These are phyloP conservation scores for Cephus pygmeus DNA, from an alignment of 2,888 invertebrate species.

Conservation along the genomic window DNA sequence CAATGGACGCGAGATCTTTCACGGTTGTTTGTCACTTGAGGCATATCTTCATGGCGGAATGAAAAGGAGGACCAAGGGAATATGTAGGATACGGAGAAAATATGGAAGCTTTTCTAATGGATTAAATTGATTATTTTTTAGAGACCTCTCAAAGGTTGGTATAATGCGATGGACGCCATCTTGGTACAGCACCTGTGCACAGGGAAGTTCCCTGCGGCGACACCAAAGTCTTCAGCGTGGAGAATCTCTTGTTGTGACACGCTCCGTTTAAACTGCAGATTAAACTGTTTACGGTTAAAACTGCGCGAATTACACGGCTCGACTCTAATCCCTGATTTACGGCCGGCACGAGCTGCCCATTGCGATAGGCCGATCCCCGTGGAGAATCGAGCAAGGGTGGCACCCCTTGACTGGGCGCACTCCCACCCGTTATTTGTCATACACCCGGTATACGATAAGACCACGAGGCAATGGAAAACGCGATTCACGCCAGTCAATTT, in stretches of 20 bases:
- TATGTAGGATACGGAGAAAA: not conserved
- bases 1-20: not conserved
- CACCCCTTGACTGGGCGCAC: conserved; percentile 21
- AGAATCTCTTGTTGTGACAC: conserved; percentile 64
- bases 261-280: conserved; percentile 50
- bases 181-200: not conserved
- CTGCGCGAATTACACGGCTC: conserved; percentile 58
- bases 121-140: not conserved
- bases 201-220: not conserved
- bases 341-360: conserved; percentile 27
- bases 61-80: not conserved
- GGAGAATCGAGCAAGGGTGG: conserved; percentile 53
- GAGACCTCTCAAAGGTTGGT: not conserved
- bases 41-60: not conserved
- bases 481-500: conserved; percentile 50
- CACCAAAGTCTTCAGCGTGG: conserved; percentile 37
- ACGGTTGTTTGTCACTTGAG: not conserved
- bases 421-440: conserved; percentile 11
- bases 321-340: conserved; percentile 63
- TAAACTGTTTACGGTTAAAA: conserved; percentile 64
- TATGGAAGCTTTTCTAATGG: not conserved
- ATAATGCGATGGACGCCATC: not conserved
- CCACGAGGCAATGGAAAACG: conserved; percentile 42
- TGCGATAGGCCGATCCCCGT: conserved; percentile 51
- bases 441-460: conserved; percentile 25